A percentile compares a stretch with the other conserved stretches of the same genome.
Evolutionary conservation across 2,797 vertebrate species (phyloP).

Genomic region (Cuniculus paca): DNA sequence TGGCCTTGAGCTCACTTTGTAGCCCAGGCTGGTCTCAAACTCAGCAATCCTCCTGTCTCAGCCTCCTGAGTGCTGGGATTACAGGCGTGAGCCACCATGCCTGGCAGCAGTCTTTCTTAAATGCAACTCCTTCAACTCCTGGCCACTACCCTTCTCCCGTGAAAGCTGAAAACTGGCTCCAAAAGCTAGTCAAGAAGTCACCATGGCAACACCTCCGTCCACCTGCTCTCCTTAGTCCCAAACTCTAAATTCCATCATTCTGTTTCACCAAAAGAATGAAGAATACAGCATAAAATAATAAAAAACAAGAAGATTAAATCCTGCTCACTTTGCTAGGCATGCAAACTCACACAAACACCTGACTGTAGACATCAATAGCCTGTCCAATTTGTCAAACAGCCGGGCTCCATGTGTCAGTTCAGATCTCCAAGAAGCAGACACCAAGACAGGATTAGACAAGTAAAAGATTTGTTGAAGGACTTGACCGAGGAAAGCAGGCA

Average conservation of each 20-base stretch:
- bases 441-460: not conserved
- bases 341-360: not conserved
- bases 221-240: not conserved
- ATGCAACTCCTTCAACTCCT: constrained; percentile 8
- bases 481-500: not conserved
- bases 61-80: too few species aligned
- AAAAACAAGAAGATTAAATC: not conserved
- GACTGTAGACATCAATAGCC: not conserved
- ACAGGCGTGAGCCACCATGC: too few species aligned
- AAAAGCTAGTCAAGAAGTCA: not conserved
- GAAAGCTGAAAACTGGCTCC: not conserved
- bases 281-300: not conserved
- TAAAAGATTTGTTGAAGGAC: not conserved
- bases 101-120: constrained; percentile 29
- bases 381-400: not conserved
- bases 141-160: not conserved
- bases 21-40: too few species aligned
- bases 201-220: not conserved
- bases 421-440: not conserved
- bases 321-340: not conserved
- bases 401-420: not conserved
- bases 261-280: constrained; percentile 36
- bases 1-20: too few species aligned
- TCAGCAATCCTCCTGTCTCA: too few species aligned
- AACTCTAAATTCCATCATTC: not conserved